Evolutionary conservation across 1,140 invertebrate species (phyloP), one percentile per base, ranked within the genome.

Genomic region (Scaptomyza pallida): DNA sequence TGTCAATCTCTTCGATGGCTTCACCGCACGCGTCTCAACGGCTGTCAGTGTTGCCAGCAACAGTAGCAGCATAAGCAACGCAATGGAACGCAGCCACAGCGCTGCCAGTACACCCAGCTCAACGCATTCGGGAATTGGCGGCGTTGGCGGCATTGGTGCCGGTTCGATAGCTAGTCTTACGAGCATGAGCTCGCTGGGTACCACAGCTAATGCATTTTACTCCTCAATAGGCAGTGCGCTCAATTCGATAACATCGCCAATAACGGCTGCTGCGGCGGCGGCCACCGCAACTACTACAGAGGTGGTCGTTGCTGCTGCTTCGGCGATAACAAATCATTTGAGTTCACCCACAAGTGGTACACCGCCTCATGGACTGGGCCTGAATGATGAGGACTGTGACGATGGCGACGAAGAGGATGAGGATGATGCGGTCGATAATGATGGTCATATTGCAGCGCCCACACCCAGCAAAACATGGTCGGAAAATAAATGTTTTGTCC

Each of bases 401-500:
- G 89, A 90, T 40, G 72, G 78, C 37, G 85, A 89, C 40, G 85
- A 81, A 19, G 88, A 90, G 45, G 85, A 85, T 12, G 89, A 90
- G 23, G 89, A 90, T 55, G 89, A 89, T 61, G 71, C 76, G n/a
- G 78, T 90, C 2, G 82, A 86, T 30, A 82, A 88, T 50, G 82
- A 88, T 56, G 72, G 89, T 0, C 81, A 90, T 47, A 75, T 88
- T 17, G 78, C 85, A 1, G 89, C 89, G 8, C 89, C 89, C 0
- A 89, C 86, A 6, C 80, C 82, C 5, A 92, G 91, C 57, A 93
- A 93, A 56, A 93, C 94, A 41, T 98, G 97, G 97, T 93, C 94
- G 1, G 96, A 97, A 85, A 93, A 98, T 2, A 93, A 95, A 72
- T 93, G 94, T 44, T 94, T 96, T 15, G 96, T 98, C 0, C 95